A percentile compares a stretch with the other conserved stretches of the same genome.
These are phyloP conservation scores for Drosophila ohnishii DNA, from an alignment of 1,140 invertebrate genomes.

Conservation along the genomic window DNA sequence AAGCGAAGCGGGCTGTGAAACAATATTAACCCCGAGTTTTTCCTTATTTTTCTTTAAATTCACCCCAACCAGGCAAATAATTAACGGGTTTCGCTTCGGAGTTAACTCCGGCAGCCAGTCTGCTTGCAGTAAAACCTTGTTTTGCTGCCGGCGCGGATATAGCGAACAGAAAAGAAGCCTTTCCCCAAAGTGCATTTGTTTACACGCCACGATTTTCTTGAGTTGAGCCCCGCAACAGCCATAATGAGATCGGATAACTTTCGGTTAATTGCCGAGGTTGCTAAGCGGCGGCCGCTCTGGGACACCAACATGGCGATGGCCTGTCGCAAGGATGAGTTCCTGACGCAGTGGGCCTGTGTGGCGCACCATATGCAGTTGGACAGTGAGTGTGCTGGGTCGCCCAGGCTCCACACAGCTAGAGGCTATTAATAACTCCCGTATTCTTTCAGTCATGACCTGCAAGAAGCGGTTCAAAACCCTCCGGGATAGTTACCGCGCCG, in stretches of 20 bases:
- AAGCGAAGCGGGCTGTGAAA: slow-evolving; percentile 6
- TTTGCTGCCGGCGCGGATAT: neutral
- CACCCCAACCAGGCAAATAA: neutral
- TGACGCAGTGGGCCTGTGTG: slow-evolving; percentile 49
- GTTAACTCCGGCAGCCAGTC: neutral
- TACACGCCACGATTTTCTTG: slow-evolving; percentile 35
- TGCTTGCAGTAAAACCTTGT: neutral
- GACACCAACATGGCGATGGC: slow-evolving; percentile 48
- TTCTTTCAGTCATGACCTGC: slow-evolving; percentile 36
- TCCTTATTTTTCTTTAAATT: neutral
- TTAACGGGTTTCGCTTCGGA: neutral
- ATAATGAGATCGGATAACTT: slow-evolving; percentile 62
- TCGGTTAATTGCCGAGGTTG: slow-evolving; percentile 56
- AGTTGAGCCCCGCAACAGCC: too few species aligned
- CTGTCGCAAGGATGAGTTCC: slow-evolving; percentile 50
- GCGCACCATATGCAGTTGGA: slow-evolving; percentile 46
- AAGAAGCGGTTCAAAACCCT: slow-evolving; percentile 66
- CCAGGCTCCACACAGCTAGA: neutral
- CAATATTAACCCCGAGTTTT: neutral
- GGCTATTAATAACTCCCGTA: slow-evolving; percentile 14
- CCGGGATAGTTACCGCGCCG: slow-evolving; percentile 59
- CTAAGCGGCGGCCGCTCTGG: slow-evolving; percentile 54
- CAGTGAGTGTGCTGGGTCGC: slow-evolving; percentile 29
- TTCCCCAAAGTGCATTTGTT: slow-evolving; percentile 30
- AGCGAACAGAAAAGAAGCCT: neutral